phyloP scores from a whole-genome alignment of 2,888 invertebrate species.

The Sipha maydis region DNA sequence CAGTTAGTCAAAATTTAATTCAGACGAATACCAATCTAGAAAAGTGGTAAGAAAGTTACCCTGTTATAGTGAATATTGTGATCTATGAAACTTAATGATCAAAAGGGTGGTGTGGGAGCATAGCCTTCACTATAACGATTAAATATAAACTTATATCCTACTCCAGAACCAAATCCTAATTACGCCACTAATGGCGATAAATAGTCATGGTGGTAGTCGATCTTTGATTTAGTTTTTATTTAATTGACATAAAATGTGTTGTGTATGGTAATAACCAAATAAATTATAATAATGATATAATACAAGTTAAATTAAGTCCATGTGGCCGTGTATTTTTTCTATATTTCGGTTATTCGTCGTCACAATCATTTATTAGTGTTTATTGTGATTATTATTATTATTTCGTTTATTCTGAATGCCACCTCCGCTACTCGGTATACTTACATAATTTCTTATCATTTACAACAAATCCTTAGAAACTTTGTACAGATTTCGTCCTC shows the following conservation, averaged over 20 bases:
- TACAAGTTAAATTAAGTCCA: background rate
- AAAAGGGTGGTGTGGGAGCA: too few relatives aligned
- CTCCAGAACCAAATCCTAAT: too few relatives aligned
- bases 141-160: too few relatives aligned
- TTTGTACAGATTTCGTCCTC: background rate
- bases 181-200: too few relatives aligned
- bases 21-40: too few relatives aligned
- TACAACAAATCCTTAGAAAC: conserved; percentile 21
- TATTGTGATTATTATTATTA: conserved; percentile 1
- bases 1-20: too few relatives aligned
- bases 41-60: too few relatives aligned
- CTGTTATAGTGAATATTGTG: too few relatives aligned
- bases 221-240: background rate
- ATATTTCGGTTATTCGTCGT: conserved; percentile 15
- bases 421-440: background rate
- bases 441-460: conserved; percentile 19
- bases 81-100: too few relatives aligned
- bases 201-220: background rate
- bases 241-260: background rate
- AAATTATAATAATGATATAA: background rate
- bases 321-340: background rate
- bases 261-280: background rate
- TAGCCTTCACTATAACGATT: too few relatives aligned
- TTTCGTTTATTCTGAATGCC: background rate
- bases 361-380: background rate